A percentile compares a stretch with the other conserved stretches of the same genome.
phyloP scores from a whole-genome alignment of 2,113 vertebrate genomes.

The Mastomys natalensis region DNA sequence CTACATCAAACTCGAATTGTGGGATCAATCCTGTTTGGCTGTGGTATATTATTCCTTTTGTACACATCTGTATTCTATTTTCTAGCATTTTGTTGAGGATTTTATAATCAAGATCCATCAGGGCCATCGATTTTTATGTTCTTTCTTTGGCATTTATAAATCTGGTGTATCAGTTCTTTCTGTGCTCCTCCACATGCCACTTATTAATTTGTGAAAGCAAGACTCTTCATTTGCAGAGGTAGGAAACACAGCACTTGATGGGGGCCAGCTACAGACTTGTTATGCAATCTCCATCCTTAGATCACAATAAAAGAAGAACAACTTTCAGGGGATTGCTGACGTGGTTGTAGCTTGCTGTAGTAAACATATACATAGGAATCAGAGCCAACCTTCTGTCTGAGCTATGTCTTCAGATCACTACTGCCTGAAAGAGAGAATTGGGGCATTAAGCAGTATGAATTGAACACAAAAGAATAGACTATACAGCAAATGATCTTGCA shows the following conservation, averaged over 20 bases:
- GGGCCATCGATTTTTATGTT: neutral
- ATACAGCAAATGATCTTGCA: neutral
- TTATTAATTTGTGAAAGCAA: neutral
- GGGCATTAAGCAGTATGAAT: neutral
- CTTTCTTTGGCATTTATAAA: neutral
- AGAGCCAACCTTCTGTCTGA: neutral
- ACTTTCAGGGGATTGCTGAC: neutral
- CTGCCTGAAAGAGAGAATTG: neutral
- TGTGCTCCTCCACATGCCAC: neutral
- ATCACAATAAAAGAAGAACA: neutral
- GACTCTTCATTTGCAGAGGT: neutral
- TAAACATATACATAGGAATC: neutral
- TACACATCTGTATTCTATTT: neutral
- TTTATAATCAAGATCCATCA: neutral
- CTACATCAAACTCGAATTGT: neutral
- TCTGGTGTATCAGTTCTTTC: neutral
- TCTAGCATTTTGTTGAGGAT: neutral
- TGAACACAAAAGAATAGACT: neutral
- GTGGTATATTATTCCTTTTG: neutral
- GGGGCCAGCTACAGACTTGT: neutral
- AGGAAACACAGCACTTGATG: neutral
- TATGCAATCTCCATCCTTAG: neutral
- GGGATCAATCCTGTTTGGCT: neutral
- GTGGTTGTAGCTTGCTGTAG: neutral
- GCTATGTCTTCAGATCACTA: constrained; percentile 12